These are phyloP conservation scores for Corvus moneduloides DNA, from an alignment of 2,113 vertebrate genomes.

Conservation along the genomic window DNA sequence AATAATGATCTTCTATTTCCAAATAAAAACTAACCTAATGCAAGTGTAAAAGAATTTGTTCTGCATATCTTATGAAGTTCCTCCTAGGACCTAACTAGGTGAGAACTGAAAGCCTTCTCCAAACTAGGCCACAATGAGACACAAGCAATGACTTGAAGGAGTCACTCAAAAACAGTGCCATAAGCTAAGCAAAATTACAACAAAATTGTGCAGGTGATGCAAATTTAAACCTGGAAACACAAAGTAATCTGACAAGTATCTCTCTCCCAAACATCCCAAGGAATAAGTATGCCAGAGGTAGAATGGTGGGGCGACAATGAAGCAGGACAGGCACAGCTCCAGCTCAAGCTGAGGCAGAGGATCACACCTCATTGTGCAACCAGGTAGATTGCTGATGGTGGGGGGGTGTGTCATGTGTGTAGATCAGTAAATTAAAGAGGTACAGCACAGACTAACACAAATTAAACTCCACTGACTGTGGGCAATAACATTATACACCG, in stretches of 20 bases:
- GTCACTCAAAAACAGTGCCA: not conserved
- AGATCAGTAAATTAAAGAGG: not conserved
- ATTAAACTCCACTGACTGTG: not conserved
- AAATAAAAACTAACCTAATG: not conserved
- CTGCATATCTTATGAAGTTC: not conserved
- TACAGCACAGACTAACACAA: not conserved
- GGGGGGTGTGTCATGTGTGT: fast-evolving
- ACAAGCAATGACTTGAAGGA: not conserved
- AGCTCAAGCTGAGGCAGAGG: not conserved
- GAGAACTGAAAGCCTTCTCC: not conserved
- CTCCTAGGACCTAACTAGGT: not conserved
- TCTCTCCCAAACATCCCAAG: not conserved
- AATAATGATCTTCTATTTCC: not conserved
- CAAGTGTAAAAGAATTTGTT: not conserved
- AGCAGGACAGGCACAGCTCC: not conserved
- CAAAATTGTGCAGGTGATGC: not conserved
- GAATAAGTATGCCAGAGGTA: not conserved
- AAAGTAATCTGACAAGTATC: not conserved
- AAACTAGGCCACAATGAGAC: not conserved
- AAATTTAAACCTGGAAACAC: not conserved
- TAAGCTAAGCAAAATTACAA: not conserved
- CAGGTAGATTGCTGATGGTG: not conserved
- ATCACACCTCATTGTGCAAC: not conserved
- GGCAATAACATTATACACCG: fast-evolving
- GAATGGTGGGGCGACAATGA: not conserved